Evolutionary conservation across 2,113 vertebrate genomes (phyloP).

Genomic region (Tupaia chinensis): DNA sequence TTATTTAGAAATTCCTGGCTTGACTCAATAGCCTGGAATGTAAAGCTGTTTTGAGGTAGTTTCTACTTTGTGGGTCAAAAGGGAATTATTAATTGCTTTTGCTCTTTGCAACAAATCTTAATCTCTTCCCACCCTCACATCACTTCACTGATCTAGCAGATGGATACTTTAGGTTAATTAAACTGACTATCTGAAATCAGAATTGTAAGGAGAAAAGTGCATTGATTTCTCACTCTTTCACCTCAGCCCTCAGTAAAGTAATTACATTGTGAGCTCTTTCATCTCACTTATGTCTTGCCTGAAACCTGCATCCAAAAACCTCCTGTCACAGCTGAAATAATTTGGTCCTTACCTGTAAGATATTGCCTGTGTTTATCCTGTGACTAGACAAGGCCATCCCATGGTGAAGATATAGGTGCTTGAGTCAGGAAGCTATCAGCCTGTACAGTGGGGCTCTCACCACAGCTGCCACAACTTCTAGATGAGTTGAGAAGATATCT

Average conservation of each 20-base stretch:
- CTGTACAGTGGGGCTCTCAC: neutral
- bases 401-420: neutral
- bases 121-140: neutral
- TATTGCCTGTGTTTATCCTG: neutral
- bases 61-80: neutral
- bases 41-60: neutral
- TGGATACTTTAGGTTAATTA: constrained; percentile 5
- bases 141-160: neutral
- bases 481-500: neutral
- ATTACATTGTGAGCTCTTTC: neutral
- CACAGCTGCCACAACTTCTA: neutral
- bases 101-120: neutral
- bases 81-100: constrained; percentile 49
- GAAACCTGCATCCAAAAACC: neutral
- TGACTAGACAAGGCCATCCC: neutral
- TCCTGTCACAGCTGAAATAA: neutral
- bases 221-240: neutral
- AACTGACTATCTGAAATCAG: neutral
- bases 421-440: neutral
- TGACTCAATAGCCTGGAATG: neutral
- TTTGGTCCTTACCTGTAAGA: neutral
- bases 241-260: neutral
- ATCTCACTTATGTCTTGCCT: neutral
- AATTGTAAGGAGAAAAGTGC: neutral
- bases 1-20: neutral